phyloP scores from a whole-genome alignment of 2,888 invertebrate species.

The Eurytoma adleriae region DNA sequence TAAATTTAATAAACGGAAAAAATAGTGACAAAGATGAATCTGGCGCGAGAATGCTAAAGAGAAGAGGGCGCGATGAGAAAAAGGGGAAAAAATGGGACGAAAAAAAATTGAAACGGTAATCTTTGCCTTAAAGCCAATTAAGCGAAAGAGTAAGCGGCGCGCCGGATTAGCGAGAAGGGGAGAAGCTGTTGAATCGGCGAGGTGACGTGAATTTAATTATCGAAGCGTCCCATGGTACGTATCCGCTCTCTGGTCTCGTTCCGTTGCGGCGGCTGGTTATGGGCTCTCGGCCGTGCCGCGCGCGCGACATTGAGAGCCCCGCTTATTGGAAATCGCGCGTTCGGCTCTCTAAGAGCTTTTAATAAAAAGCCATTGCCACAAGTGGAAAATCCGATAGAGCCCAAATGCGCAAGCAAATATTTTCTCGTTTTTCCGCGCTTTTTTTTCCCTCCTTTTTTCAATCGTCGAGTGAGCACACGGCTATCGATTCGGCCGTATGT shows the following conservation, averaged over 20 bases:
- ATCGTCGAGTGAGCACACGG: constrained; percentile 21
- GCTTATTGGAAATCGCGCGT: constrained; percentile 24
- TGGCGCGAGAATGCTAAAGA: background rate
- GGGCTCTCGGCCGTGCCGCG: constrained; percentile 9
- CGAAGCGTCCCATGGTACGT: constrained; percentile 54
- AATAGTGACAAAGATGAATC: constrained; percentile 32
- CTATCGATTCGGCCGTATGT: constrained; percentile 66
- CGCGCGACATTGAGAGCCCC: constrained; percentile 35
- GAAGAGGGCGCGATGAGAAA: constrained; percentile 9
- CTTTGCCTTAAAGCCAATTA: constrained; percentile 58
- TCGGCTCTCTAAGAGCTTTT: constrained; percentile 63
- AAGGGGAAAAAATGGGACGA: constrained; percentile 25
- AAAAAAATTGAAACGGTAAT: constrained; percentile 57
- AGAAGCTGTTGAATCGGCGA: constrained; percentile 59
- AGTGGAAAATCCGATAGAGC: constrained; percentile 71
- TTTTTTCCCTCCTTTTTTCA: constrained; percentile 11
- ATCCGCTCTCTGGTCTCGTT: constrained; percentile 1
- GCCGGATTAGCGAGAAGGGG: constrained; percentile 47
- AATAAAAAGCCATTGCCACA: constrained; percentile 67
- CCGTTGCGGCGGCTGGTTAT: background rate
- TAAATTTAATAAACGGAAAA: too few relatives aligned
- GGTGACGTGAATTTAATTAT: constrained; percentile 64
- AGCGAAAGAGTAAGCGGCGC: constrained; percentile 59
- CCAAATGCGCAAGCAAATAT: constrained; percentile 70
- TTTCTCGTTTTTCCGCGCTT: constrained; percentile 61